A percentile compares a stretch with the other conserved stretches of the same genome.
These are phyloP conservation scores for Hetaerina americana DNA, from an alignment of 1,140 invertebrate species.

Conservation along the genomic window DNA sequence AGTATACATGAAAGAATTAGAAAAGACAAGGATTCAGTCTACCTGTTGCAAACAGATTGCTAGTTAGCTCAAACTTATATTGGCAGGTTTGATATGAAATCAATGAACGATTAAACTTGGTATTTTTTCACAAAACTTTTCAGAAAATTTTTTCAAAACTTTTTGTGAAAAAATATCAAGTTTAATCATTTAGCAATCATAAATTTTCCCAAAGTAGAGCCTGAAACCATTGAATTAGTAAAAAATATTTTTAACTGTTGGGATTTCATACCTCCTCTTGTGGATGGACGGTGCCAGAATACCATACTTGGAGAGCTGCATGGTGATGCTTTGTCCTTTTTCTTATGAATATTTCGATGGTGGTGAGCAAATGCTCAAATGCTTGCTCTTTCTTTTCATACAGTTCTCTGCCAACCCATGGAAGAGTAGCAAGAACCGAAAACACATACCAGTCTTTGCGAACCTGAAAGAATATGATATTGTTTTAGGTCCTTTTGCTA, in stretches of 20 bases:
- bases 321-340: constrained; percentile 87
- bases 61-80: too few species aligned
- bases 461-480: constrained; percentile 42
- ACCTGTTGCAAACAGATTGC: too few species aligned
- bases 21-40: too few species aligned
- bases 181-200: not conserved
- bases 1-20: too few species aligned
- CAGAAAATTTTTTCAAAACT: too few species aligned
- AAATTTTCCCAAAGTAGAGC: not conserved
- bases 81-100: too few species aligned
- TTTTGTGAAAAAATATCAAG: too few species aligned
- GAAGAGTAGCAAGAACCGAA: constrained; percentile 84
- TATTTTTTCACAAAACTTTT: too few species aligned
- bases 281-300: constrained; percentile 78
- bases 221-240: too few species aligned
- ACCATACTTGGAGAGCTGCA: constrained; percentile 84
- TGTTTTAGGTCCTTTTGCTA: too few species aligned
- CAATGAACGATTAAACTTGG: too few species aligned
- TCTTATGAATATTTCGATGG: constrained; percentile 91
- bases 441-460: constrained; percentile 93
- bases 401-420: constrained; percentile 91
- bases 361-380: constrained; percentile 77
- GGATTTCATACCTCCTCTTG: constrained; percentile 69
- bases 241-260: not conserved
- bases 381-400: constrained; percentile 95